These are phyloP conservation scores for Poicephalus meyeri DNA, from an alignment of 2,113 vertebrate species.

Conservation along the genomic window DNA sequence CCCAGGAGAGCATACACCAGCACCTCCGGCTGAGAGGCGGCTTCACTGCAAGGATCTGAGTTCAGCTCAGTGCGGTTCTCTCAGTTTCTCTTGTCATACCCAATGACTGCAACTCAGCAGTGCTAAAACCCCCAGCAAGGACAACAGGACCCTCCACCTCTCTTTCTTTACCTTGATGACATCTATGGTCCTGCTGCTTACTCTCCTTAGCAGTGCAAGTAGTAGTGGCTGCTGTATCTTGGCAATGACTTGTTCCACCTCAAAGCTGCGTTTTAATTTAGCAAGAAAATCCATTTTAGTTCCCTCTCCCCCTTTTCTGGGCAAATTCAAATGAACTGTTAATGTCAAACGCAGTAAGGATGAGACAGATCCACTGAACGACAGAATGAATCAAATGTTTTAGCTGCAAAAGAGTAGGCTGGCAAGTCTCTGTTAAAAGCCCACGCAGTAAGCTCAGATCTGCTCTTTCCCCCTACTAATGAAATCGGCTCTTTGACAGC, in stretches of 20 bases:
- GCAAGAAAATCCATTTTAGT: not conserved
- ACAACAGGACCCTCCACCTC: not conserved
- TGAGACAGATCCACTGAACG: not conserved
- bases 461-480: not conserved
- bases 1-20: not conserved
- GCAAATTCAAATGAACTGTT: conserved; percentile 33
- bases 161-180: not conserved
- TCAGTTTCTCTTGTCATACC: not conserved
- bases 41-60: fast-evolving
- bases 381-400: conserved; percentile 28
- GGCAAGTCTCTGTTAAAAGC: conserved; percentile 2
- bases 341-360: conserved; percentile 34
- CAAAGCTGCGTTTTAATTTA: conserved; percentile 27
- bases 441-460: not conserved
- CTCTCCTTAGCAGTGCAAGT: not conserved
- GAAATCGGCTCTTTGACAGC: not conserved
- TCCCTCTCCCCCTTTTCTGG: not conserved
- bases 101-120: not conserved
- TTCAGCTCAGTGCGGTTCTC: not conserved
- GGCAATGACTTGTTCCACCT: not conserved
- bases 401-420: not conserved
- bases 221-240: not conserved
- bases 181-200: not conserved
- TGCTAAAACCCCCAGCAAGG: not conserved
- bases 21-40: fast-evolving